phyloP scores from a whole-genome alignment of 2,888 invertebrate genomes.

The Noctua janthina region DNA sequence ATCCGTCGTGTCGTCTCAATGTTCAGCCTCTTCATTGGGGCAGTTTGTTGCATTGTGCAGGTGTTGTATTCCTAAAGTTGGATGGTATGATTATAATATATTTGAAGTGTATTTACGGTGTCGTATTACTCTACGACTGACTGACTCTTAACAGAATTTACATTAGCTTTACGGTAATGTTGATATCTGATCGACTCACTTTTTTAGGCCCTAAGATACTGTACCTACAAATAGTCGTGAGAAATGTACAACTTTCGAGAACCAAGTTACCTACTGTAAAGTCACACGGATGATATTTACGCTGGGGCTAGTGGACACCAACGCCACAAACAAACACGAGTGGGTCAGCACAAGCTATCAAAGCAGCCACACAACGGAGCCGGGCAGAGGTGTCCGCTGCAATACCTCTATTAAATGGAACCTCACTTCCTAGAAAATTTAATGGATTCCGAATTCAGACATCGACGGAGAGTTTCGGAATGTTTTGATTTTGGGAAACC shows the following conservation, averaged over 20 bases:
- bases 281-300: neutral
- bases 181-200: neutral
- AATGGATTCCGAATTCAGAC: neutral
- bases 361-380: neutral
- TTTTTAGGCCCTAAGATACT: neutral
- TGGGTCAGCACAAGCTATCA: neutral
- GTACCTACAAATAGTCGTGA: neutral
- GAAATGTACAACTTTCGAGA: neutral
- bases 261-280: neutral
- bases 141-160: too few relatives aligned
- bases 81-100: too few relatives aligned
- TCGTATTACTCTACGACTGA: too few relatives aligned
- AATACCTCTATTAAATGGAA: neutral
- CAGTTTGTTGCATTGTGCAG: too few relatives aligned
- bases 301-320: neutral
- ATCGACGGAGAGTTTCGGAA: neutral
- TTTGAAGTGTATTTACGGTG: too few relatives aligned
- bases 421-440: constrained; percentile 11
- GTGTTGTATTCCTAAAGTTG: too few relatives aligned
- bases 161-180: too few relatives aligned
- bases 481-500: constrained; percentile 10
- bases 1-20: neutral
- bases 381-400: too few relatives aligned
- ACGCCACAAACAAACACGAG: neutral
- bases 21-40: too few relatives aligned